Conservation (phyloP, 2,888 invertebrate species). For the Nomada ferruginata region DNA sequence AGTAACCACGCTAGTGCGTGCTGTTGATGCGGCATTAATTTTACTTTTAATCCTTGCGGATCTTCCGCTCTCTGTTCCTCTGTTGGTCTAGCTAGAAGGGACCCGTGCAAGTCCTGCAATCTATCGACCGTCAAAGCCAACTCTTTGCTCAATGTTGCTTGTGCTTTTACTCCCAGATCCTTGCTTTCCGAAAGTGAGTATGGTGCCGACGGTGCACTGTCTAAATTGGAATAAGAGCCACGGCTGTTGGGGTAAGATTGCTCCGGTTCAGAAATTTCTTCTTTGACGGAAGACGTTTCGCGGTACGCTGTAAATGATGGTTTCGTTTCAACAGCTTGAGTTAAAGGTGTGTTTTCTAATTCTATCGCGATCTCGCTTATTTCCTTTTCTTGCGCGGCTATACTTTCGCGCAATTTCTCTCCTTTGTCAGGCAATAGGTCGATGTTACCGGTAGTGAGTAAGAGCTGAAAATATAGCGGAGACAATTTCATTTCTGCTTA, state of each 20-base stretch:
- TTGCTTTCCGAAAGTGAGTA: slow-evolving; percentile 14
- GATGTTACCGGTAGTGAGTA: slow-evolving; percentile 77
- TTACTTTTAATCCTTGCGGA: slow-evolving; percentile 88
- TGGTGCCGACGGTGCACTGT: slow-evolving; percentile 35
- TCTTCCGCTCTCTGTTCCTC: slow-evolving; percentile 86
- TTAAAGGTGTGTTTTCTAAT: slow-evolving; percentile 76
- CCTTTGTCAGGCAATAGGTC: slow-evolving; percentile 88
- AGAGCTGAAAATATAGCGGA: slow-evolving; percentile 52
- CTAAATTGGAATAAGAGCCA: background rate
- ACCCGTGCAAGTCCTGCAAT: slow-evolving; percentile 89
- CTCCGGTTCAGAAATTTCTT: background rate
- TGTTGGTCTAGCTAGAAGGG: slow-evolving; percentile 88
- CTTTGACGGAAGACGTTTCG: background rate
- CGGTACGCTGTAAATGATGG: background rate
- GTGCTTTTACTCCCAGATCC: slow-evolving; percentile 84
- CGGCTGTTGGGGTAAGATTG: background rate
- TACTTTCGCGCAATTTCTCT: slow-evolving; percentile 85
- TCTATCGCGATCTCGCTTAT: slow-evolving; percentile 85
- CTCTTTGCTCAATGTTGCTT: slow-evolving; percentile 89
- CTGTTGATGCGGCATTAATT: slow-evolving; percentile 93
- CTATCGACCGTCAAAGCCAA: slow-evolving; percentile 90
- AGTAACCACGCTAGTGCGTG: slow-evolving; percentile 94
- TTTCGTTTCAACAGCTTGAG: background rate
- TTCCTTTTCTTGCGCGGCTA: slow-evolving; percentile 84
- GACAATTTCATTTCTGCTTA: background rate